Conservation (phyloP, 2,888 invertebrate genomes). For the Luperina testacea region DNA sequence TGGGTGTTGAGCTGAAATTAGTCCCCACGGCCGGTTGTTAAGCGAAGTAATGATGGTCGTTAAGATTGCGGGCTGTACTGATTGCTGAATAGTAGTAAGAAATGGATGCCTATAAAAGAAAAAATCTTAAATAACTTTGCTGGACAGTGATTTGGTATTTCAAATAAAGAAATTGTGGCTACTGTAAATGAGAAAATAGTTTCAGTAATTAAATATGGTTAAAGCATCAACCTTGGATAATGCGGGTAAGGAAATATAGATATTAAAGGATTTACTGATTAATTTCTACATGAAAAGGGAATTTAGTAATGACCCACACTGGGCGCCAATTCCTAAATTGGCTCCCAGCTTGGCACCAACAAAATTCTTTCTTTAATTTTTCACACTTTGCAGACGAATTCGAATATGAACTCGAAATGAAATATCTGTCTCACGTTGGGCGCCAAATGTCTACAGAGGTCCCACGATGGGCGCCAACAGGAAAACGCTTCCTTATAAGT, state of each 20-base stretch:
- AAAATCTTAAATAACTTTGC: not conserved
- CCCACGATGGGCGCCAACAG: slow-evolving; percentile 54
- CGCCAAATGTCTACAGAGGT: slow-evolving; percentile 27
- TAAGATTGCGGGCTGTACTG: slow-evolving; percentile 31
- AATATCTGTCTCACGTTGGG: slow-evolving; percentile 12
- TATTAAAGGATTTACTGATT: not conserved
- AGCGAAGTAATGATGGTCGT: slow-evolving; percentile 27
- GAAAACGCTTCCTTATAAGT: slow-evolving; percentile 33
- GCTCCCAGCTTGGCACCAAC: not conserved
- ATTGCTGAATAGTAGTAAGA: slow-evolving; percentile 24
- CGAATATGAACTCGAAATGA: not conserved
- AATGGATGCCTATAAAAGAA: not conserved
- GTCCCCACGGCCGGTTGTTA: slow-evolving; percentile 30
- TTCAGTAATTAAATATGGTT: not conserved
- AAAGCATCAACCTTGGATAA: not conserved
- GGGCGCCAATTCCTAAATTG: slow-evolving; percentile 10
- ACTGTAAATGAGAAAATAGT: not conserved
- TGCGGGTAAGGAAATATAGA: not conserved
- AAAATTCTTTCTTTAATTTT: not conserved
- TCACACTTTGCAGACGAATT: not conserved
- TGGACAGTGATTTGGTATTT: not conserved
- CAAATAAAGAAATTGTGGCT: not conserved
- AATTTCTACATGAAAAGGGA: not conserved
- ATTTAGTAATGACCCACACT: not conserved
- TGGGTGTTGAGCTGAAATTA: slow-evolving; percentile 46